A percentile compares a stretch with the other conserved stretches of the same genome.
Evolutionary conservation across 2,888 invertebrate genomes (phyloP).

Genomic region (Halictus quadricinctus): DNA sequence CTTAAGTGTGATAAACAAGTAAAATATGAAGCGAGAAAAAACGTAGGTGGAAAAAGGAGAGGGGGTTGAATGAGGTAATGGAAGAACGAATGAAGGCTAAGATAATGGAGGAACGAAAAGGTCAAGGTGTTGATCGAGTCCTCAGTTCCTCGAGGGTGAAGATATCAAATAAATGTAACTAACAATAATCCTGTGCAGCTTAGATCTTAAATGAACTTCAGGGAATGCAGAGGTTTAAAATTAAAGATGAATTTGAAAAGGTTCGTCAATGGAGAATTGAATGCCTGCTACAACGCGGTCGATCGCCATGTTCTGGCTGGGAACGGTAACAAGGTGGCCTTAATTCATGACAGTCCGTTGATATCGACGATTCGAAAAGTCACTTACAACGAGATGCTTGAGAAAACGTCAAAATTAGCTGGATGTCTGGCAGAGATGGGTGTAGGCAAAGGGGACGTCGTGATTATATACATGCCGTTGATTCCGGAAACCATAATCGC

Average conservation of each 20-base stretch:
- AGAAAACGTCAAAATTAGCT: slow-evolving; percentile 91
- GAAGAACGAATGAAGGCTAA: not conserved
- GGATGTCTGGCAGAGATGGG: slow-evolving; percentile 91
- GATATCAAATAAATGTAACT: not conserved
- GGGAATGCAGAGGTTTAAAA: not conserved
- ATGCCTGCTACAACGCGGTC: slow-evolving; percentile 96
- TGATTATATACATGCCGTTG: slow-evolving; percentile 97
- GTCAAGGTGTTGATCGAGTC: not conserved
- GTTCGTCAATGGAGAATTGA: slow-evolving; percentile 95
- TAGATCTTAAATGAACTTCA: not conserved
- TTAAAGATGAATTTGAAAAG: slow-evolving; percentile 80
- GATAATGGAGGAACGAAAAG: not conserved
- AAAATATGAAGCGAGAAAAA: not conserved
- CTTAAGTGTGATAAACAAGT: not conserved
- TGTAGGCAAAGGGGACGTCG: slow-evolving; percentile 91
- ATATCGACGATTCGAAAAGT: slow-evolving; percentile 90
- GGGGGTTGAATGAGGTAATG: not conserved
- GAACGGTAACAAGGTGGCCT: slow-evolving; percentile 89
- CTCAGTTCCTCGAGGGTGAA: not conserved
- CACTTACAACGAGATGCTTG: slow-evolving; percentile 91
- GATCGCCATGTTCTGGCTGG: slow-evolving; percentile 94
- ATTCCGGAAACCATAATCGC: slow-evolving; percentile 95
- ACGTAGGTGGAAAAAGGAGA: not conserved
- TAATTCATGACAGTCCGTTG: slow-evolving; percentile 96
- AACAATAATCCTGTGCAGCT: not conserved